A percentile compares a stretch with the other conserved stretches of the same genome.
Conservation (phyloP, 2,888 invertebrate genomes). For the Ichneumoninae sp. region DNA sequence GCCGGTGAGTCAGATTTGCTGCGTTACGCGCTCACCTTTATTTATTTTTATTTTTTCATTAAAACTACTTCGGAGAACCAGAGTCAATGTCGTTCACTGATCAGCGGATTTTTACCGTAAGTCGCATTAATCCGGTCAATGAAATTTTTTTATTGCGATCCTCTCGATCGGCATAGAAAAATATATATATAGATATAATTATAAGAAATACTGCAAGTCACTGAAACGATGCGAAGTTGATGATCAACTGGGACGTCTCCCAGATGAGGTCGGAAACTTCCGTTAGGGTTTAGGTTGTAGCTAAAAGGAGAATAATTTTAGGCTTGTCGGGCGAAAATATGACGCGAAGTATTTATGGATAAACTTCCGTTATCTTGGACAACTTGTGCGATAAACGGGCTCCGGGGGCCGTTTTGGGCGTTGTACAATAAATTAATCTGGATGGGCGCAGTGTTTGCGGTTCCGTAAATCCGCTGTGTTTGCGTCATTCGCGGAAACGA, state of each 20-base stretch:
- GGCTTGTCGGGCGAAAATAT: neutral
- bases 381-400: neutral
- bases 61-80: conserved; percentile 23
- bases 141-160: neutral
- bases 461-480: neutral
- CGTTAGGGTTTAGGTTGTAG: neutral
- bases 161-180: neutral
- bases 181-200: neutral
- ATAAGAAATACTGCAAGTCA: neutral
- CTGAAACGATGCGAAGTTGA: neutral
- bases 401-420: neutral
- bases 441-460: neutral
- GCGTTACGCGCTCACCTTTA: conserved; percentile 16
- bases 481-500: neutral
- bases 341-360: neutral
- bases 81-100: conserved; percentile 4
- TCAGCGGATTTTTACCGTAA: conserved; percentile 3
- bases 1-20: conserved; percentile 23
- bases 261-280: neutral
- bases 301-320: neutral
- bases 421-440: neutral
- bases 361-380: neutral
- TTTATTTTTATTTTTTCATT: neutral
- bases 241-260: neutral
- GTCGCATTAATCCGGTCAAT: conserved; percentile 18